A percentile compares a stretch with the other conserved stretches of the same genome.
Conservation (phyloP, 2,797 vertebrate species). For the Parauchenoglanis ngamensis region DNA sequence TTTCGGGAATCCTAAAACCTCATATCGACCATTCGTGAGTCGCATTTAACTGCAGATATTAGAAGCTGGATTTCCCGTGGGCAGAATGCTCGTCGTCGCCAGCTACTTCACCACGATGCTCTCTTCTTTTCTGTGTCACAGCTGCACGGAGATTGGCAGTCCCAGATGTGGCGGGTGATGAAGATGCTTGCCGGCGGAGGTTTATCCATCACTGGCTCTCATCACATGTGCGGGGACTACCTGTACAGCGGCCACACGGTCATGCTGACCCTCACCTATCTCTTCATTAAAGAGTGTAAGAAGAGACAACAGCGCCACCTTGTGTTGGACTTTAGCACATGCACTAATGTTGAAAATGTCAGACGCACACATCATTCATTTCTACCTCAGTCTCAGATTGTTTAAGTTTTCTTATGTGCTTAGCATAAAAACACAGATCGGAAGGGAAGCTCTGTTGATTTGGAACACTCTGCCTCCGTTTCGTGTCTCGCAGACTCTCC, state of each 20-base stretch:
- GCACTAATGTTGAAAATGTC: not conserved
- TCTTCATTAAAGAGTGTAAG: slow-evolving; percentile 91
- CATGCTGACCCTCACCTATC: slow-evolving; percentile 84
- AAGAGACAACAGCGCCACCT: not conserved
- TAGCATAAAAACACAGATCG: not conserved
- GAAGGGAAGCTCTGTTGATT: not conserved
- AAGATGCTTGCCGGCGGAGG: slow-evolving; percentile 85
- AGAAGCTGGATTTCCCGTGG: not conserved
- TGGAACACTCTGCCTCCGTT: not conserved
- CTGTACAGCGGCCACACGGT: slow-evolving; percentile 89
- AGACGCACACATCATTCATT: not conserved
- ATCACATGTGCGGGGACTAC: slow-evolving; percentile 88
- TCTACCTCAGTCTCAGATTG: not conserved
- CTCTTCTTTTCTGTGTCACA: slow-evolving; percentile 51
- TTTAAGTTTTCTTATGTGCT: not conserved
- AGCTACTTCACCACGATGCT: not conserved
- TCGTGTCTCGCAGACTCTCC: slow-evolving; percentile 76
- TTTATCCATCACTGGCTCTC: slow-evolving; percentile 85
- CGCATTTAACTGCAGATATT: not conserved
- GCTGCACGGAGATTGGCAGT: slow-evolving; percentile 86
- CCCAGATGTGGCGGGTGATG: slow-evolving; percentile 83
- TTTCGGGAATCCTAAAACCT: not conserved
- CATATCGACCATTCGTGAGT: not conserved
- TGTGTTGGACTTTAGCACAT: not conserved
- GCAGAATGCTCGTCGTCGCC: not conserved